Percentiles rank a stretch among this genome's conserved stretches.
Conservation (phyloP, 2,797 vertebrate species). For the Propithecus perrieri region DNA sequence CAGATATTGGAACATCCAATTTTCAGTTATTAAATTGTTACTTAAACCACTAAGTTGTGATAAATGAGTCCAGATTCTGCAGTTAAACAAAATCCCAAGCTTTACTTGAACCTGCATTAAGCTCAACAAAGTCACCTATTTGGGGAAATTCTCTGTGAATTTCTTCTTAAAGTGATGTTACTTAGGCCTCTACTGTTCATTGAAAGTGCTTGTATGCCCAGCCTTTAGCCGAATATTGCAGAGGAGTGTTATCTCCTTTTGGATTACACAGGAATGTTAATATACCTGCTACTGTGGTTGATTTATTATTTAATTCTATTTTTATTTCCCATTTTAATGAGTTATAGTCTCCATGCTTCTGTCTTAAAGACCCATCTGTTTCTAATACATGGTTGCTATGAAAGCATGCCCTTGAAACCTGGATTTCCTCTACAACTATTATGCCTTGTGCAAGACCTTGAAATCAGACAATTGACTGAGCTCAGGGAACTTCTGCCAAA, state of each 20-base stretch:
- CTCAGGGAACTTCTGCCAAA: slow-evolving; percentile 59
- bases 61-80: background rate
- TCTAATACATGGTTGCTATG: background rate
- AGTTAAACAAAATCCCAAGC: background rate
- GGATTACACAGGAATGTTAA: slow-evolving; percentile 7
- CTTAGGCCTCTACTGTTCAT: background rate
- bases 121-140: background rate
- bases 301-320: slow-evolving; percentile 59
- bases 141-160: slow-evolving; percentile 29
- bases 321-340: slow-evolving; percentile 56
- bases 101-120: slow-evolving; percentile 1
- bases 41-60: background rate
- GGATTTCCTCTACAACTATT: slow-evolving; percentile 52
- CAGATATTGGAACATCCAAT: background rate
- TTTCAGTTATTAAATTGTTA: slow-evolving; percentile 55
- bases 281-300: background rate
- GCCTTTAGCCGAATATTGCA: background rate
- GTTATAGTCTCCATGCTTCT: slow-evolving; percentile 46
- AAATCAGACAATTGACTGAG: slow-evolving; percentile 48
- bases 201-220: background rate
- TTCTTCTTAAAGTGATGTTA: background rate
- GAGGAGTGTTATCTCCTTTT: background rate
- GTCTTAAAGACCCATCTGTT: slow-evolving; percentile 66
- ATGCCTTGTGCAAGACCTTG: slow-evolving; percentile 65
- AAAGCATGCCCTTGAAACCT: slow-evolving; percentile 70